A percentile compares a stretch with the other conserved stretches of the same genome.
Evolutionary conservation across 2,888 invertebrate genomes (phyloP).

Genomic region (Enoplolaimus lenunculus): DNA sequence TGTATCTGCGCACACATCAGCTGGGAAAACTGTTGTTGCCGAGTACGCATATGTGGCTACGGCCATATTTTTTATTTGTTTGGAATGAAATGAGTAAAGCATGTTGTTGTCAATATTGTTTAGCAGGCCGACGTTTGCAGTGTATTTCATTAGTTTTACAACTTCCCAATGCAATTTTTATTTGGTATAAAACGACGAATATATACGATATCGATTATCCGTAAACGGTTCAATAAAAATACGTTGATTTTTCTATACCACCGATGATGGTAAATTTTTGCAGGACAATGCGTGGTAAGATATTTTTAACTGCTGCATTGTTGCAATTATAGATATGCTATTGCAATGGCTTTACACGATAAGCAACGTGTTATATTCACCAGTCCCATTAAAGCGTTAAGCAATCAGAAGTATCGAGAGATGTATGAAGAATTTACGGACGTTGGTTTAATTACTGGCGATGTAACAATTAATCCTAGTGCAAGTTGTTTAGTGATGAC

Average conservation of each 20-base stretch:
- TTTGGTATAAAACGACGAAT: too few species aligned
- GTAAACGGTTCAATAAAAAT: too few species aligned
- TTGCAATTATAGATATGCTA: constrained; percentile 65
- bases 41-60: too few species aligned
- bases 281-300: neutral
- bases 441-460: constrained; percentile 94
- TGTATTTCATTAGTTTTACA: neutral
- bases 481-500: constrained; percentile 99
- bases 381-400: constrained; percentile 95
- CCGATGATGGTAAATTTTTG: too few species aligned
- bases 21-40: constrained; percentile 92
- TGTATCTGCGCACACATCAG: constrained; percentile 97
- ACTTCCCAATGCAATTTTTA: too few species aligned
- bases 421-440: constrained; percentile 89
- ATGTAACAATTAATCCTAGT: constrained; percentile 94
- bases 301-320: too few species aligned
- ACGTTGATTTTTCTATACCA: too few species aligned
- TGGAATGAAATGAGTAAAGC: too few species aligned
- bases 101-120: too few species aligned
- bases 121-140: neutral
- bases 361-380: constrained; percentile 98
- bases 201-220: too few species aligned
- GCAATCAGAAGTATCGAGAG: constrained; percentile 97
- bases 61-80: neutral
- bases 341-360: constrained; percentile 76